Percentiles rank a stretch among this genome's conserved stretches.
Evolutionary conservation across 2,113 vertebrate species (phyloP).

Genomic region (Natator depressus): DNA sequence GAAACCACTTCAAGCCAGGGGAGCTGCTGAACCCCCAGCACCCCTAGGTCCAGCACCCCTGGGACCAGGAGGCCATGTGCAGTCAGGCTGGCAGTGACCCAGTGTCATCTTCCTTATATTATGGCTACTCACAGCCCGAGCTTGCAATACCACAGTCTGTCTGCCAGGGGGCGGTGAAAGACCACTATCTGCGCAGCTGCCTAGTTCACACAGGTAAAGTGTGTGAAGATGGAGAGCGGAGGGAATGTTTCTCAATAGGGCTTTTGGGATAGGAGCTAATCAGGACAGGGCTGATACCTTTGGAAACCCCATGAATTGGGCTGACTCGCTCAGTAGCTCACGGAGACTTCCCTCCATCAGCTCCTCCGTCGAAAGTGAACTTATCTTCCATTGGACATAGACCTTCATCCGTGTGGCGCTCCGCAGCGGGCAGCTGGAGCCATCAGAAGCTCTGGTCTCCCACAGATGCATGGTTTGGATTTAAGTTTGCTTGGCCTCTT

Average conservation of each 20-base stretch:
- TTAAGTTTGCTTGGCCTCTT: not conserved
- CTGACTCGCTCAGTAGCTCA: not conserved
- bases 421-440: not conserved
- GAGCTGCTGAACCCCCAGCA: too few species aligned
- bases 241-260: not conserved
- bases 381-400: not conserved
- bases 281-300: not conserved
- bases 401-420: not conserved
- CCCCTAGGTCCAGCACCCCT: too few species aligned
- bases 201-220: too few species aligned
- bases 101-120: not conserved
- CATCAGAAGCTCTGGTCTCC: not conserved
- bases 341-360: not conserved
- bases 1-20: too few species aligned
- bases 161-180: conserved; percentile 46
- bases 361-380: not conserved
- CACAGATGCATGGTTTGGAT: not conserved
- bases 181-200: not conserved
- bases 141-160: not conserved
- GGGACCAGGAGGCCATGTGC: not conserved
- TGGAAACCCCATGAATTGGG: not conserved
- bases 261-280: not conserved
- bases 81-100: not conserved
- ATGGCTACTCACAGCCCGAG: not conserved
- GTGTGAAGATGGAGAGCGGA: too few species aligned